Base-by-base conservation (phyloP, 2,888 invertebrate species). In the Dexiosoma caninum region DNA sequence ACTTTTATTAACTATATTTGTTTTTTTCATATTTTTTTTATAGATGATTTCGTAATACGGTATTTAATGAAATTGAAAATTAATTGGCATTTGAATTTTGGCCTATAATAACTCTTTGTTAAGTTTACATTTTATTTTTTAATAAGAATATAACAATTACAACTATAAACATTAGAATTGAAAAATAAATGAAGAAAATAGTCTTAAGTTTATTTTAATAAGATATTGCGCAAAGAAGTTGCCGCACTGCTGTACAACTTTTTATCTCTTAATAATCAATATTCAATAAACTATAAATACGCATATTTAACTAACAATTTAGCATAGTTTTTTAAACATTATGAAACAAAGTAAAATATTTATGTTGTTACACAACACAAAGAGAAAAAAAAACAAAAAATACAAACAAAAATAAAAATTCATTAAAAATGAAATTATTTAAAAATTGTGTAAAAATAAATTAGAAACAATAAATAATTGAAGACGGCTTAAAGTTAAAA, bases 11-110 rank as follows among this genome's bases (percentile, higher is more conserved):
- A 44, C 10, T 42, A 7, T 72, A 42, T 49, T 37, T 51, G 7
- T 53, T 74, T 64, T 21, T 49, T 27, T 59, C 27, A 7, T 66
- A 19, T 49, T 60, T 46, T 42, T 69, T 37, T 75, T 70, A 37
- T 76, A 76, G 70, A 76, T 70, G 46, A 66, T 74, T 57, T 75
- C 40, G 14, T 55, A 49, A 74, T 53, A 30, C 42, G 53, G 44
- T 57, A 46, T 42, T 53, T 44, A 60, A 75, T 37, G 27, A 70
- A 70, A 76, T 69, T 69, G 21, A 37, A 35, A 62, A 77, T 64
- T 37, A 78, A 62, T 77, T 72, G 81, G 69, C 72, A 77, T 81
- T 81, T 80, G 72, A 72, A 77, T 71, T 72, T 44, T 64, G 49
- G 35, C 57, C 70, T 78, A 72, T 79, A 42, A 75, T 64, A 55